phyloP scores from a whole-genome alignment of 2,113 vertebrate genomes.

The Tragelaphus imberbis region DNA sequence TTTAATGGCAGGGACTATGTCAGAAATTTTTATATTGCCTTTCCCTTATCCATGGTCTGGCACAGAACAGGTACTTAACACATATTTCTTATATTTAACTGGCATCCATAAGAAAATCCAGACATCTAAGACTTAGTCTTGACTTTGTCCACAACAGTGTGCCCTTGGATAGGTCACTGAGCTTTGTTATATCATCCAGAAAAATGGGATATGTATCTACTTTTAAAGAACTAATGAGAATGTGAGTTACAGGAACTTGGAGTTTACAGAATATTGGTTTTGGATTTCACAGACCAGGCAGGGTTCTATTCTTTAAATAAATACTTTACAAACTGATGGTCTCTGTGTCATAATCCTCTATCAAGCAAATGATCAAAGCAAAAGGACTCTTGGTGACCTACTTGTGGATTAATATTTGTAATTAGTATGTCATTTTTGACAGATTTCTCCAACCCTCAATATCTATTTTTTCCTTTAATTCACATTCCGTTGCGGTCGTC shows the following conservation, averaged over 20 bases:
- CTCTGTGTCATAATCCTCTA: background rate
- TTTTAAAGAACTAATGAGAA: background rate
- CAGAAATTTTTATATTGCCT: background rate
- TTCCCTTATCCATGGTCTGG: background rate
- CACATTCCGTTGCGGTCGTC: background rate
- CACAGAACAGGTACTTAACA: background rate
- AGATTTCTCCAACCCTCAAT: background rate
- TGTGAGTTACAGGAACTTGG: background rate
- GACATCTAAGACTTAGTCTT: background rate
- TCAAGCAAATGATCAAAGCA: slow-evolving; percentile 2
- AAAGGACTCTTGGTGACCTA: background rate
- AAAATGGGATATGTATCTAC: background rate
- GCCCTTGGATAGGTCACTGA: background rate
- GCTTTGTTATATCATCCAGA: background rate
- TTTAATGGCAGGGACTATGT: background rate
- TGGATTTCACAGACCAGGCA: background rate
- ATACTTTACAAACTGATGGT: background rate
- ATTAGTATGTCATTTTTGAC: slow-evolving; percentile 8
- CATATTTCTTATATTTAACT: background rate
- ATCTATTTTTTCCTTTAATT: background rate
- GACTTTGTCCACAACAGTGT: background rate
- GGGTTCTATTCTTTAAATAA: background rate
- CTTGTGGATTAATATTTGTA: slow-evolving; percentile 19
- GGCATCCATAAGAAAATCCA: background rate
- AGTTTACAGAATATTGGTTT: background rate